phyloP scores from a whole-genome alignment of 2,113 vertebrate genomes.

The Synodontis membranacea region DNA sequence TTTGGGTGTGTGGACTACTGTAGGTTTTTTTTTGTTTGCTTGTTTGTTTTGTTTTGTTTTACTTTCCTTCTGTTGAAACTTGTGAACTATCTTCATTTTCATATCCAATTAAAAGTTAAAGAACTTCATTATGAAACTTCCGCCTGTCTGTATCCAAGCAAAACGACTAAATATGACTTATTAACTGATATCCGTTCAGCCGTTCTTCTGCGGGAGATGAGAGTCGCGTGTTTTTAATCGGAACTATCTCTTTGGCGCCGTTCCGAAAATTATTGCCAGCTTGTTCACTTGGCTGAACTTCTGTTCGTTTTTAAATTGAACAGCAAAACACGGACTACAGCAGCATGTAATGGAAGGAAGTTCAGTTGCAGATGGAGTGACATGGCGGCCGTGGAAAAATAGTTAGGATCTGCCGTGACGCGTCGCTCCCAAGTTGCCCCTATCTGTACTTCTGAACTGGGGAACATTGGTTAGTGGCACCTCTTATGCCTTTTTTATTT shows the following conservation, averaged over 20 bases:
- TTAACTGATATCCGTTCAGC: conserved; percentile 75
- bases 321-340: conserved; percentile 10
- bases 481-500: not conserved
- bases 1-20: not conserved
- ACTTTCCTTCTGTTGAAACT: conserved; percentile 44
- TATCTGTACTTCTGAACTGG: not conserved
- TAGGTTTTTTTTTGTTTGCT: conserved; percentile 19
- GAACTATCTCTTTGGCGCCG: conserved; percentile 58
- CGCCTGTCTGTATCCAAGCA: conserved; percentile 73
- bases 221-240: conserved; percentile 60
- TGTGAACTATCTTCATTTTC: conserved; percentile 61
- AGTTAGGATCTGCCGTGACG: not conserved
- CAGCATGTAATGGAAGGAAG: not conserved
- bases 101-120: conserved; percentile 77
- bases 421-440: not conserved
- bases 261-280: conserved; percentile 59
- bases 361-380: not conserved
- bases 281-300: conserved; percentile 18
- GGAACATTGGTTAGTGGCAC: not conserved
- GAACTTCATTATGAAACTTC: conserved; percentile 69
- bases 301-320: not conserved
- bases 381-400: not conserved
- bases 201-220: conserved; percentile 60
- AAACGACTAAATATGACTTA: conserved; percentile 70
- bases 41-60: conserved; percentile 45